Evolutionary conservation across 2,113 vertebrate genomes (phyloP).

Genomic region (Globicephala melas): DNA sequence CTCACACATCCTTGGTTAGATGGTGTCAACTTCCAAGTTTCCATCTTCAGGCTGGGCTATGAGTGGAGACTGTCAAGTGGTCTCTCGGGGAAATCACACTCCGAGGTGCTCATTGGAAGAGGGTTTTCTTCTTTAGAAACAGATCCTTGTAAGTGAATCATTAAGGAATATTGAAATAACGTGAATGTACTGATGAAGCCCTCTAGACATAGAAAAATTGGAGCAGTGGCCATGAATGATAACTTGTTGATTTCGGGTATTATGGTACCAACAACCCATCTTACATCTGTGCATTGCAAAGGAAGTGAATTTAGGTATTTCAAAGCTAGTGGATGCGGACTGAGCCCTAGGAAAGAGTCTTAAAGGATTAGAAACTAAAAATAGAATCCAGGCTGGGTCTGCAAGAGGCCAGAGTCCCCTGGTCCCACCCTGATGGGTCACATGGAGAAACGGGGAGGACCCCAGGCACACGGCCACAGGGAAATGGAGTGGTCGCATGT

Average conservation of each 20-base stretch:
- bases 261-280: rapidly evolving
- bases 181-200: background rate
- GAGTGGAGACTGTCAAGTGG: background rate
- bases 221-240: background rate
- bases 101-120: background rate
- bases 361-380: background rate
- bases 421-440: rapidly evolving
- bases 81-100: background rate
- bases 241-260: background rate
- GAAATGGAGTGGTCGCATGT: rapidly evolving
- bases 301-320: background rate
- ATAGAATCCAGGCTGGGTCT: background rate
- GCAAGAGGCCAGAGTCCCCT: background rate
- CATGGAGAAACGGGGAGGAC: rapidly evolving
- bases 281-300: rapidly evolving
- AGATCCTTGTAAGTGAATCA: background rate
- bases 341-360: background rate
- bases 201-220: background rate
- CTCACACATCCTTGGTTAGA: background rate
- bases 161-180: background rate
- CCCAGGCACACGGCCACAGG: rapidly evolving
- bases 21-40: background rate
- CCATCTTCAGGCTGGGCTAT: rapidly evolving
- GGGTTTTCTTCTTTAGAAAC: background rate
- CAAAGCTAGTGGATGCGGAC: background rate